Evolutionary conservation across 2,797 vertebrate genomes (phyloP).

Genomic region (Bufotes viridis): DNA sequence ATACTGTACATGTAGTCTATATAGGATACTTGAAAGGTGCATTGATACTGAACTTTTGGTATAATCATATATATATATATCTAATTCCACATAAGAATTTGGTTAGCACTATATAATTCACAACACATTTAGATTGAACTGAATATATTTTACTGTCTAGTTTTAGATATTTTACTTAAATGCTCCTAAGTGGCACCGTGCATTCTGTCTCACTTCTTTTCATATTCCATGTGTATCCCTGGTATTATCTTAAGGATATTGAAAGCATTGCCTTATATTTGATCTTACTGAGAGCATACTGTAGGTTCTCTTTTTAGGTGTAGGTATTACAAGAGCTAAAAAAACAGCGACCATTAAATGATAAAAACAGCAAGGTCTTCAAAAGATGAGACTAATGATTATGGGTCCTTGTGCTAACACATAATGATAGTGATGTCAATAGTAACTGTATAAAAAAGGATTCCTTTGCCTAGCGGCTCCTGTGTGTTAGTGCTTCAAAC

Average conservation of each 20-base stretch:
- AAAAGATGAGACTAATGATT: not conserved
- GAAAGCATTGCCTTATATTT: not conserved
- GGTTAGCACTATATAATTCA: no score
- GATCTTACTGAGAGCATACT: not conserved
- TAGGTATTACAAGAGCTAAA: not conserved
- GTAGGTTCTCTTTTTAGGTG: not conserved
- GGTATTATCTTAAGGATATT: not conserved
- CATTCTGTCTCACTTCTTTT: no score
- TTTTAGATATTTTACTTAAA: not conserved
- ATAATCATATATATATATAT: no score
- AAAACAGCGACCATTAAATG: not conserved
- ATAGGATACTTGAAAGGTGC: no score
- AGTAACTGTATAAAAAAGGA: not conserved
- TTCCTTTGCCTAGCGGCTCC: not conserved
- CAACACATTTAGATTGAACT: no score
- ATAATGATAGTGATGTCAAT: not conserved
- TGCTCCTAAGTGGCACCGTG: no score
- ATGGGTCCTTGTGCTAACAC: not conserved
- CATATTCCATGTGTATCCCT: not conserved
- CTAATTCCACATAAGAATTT: not conserved
- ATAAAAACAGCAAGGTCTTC: not conserved
- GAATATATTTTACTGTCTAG: not conserved
- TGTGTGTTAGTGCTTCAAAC: not conserved
- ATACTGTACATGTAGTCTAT: no score
- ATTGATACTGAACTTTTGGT: no score